Evolutionary conservation across 2,797 vertebrate genomes (phyloP).

Genomic region (Tokudaia muenninki): DNA sequence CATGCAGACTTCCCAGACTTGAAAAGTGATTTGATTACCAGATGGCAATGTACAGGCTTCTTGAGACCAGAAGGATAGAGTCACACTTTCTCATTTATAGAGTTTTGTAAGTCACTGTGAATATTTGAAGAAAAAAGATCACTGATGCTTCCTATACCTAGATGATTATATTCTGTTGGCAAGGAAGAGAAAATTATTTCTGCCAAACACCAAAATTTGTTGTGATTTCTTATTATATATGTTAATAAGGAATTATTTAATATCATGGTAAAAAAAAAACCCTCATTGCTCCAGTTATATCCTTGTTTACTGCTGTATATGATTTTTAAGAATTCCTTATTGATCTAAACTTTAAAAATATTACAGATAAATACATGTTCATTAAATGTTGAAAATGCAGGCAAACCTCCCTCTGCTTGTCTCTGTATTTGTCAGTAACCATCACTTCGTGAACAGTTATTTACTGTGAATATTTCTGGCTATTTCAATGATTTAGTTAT

Average conservation of each 20-base stretch:
- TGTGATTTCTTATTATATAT: neutral
- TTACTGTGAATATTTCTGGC: neutral
- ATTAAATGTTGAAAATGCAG: conserved; percentile 2
- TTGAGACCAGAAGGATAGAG: neutral
- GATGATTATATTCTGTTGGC: neutral
- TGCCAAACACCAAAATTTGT: neutral
- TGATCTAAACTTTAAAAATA: neutral
- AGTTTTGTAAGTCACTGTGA: neutral
- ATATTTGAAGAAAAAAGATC: neutral
- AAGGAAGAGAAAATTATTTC: neutral
- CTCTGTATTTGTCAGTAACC: neutral
- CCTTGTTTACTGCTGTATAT: neutral
- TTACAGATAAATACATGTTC: neutral
- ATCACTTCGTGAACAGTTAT: neutral
- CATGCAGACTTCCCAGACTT: neutral
- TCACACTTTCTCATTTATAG: neutral
- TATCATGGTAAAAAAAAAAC: neutral
- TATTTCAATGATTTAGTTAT: neutral
- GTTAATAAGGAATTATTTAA: neutral
- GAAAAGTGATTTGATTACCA: neutral
- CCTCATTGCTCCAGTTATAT: neutral
- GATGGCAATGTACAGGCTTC: neutral
- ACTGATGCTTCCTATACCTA: neutral
- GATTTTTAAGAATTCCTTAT: neutral
- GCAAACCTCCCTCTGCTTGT: neutral